Evolutionary conservation across 1,140 invertebrate species (phyloP).

Genomic region (Agrypnia vestita): DNA sequence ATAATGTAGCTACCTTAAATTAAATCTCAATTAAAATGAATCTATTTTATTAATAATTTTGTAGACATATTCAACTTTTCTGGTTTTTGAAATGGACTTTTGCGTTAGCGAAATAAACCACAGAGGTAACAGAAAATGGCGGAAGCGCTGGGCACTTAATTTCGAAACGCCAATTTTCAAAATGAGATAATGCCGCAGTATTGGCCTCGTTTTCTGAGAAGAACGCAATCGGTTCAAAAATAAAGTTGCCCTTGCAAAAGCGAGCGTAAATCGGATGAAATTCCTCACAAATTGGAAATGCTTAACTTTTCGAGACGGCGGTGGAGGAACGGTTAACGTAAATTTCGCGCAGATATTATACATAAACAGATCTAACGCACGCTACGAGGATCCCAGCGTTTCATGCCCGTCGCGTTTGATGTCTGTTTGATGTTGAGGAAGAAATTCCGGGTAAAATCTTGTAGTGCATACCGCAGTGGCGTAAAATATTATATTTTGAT

Average conservation of each 20-base stretch:
- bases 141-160: not conserved
- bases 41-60: no score
- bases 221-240: not conserved
- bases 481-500: not conserved
- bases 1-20: no score
- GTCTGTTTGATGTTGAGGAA: slow-evolving; percentile 37
- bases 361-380: slow-evolving; percentile 12
- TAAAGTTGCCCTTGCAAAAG: not conserved
- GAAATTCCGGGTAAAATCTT: slow-evolving; percentile 35
- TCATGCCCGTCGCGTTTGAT: slow-evolving; percentile 24
- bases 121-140: no score
- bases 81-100: no score
- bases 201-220: not conserved
- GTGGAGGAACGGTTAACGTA: not conserved
- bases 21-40: no score
- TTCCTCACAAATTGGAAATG: slow-evolving; percentile 27
- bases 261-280: slow-evolving; percentile 17
- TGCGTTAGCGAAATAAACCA: no score
- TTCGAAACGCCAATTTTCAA: slow-evolving; percentile 12
- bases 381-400: not conserved
- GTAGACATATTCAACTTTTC: no score
- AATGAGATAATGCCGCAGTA: not conserved
- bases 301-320: slow-evolving; percentile 19
- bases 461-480: slow-evolving; percentile 8
- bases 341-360: slow-evolving; percentile 41